A percentile compares a stretch with the other conserved stretches of the same genome.
Conservation (phyloP, 1,140 invertebrate genomes). For the Cephus cinctus region DNA sequence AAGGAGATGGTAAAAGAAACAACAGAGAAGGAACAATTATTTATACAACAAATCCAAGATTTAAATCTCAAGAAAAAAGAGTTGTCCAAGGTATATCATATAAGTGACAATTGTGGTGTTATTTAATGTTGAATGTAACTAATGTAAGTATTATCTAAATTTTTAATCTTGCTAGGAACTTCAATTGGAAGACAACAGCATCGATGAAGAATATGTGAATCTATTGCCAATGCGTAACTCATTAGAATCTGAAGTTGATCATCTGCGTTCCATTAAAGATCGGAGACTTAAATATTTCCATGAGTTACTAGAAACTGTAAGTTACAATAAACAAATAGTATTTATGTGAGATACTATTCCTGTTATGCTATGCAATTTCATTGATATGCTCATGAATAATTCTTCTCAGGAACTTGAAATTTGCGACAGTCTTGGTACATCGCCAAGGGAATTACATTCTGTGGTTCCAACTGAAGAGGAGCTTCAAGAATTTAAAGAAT, state of each 20-base stretch:
- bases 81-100: conserved; percentile 26
- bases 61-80: conserved; percentile 30
- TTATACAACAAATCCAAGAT: no score
- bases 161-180: conserved; percentile 28
- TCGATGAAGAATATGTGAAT: conserved; percentile 33
- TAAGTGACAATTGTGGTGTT: not conserved
- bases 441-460: conserved; percentile 21
- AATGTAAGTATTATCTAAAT: not conserved
- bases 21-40: conserved; percentile 27
- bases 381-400: not conserved
- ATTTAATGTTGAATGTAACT: conserved; percentile 4
- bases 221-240: no score
- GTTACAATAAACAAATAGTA: not conserved
- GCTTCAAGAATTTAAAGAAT: conserved; percentile 52
- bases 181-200: conserved; percentile 20
- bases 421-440: conserved; percentile 29
- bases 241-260: no score
- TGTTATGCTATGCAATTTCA: no score
- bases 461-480: conserved; percentile 52
- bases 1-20: conserved; percentile 42
- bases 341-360: not conserved
- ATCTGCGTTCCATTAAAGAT: no score
- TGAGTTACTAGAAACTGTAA: conserved; percentile 30
- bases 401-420: conserved; percentile 27
- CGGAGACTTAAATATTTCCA: conserved; percentile 31